Base-by-base conservation (phyloP, 2,888 invertebrate genomes). In the Anthophora plumipes region DNA sequence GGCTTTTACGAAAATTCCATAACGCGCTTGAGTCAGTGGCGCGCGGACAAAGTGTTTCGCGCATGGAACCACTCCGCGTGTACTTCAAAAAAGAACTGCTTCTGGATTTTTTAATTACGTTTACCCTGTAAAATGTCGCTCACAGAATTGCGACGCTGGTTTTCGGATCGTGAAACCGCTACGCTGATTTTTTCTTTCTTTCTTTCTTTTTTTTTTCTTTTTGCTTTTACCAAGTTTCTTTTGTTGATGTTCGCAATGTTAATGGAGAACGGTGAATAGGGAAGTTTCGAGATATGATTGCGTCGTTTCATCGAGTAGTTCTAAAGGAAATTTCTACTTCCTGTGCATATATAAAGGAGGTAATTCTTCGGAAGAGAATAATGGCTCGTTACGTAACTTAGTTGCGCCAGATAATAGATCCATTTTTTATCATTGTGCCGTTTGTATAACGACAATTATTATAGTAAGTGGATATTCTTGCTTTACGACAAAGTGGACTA, bases 61-160 rank as follows among this genome's bases (percentile, higher is more conserved):
- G 77, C 61, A 50, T 57, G 75, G 22, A 46, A 66, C 50, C 68
- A 25, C 48, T 55, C 61, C 8, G 55, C 25, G 52, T 48, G 43
- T 48, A 57, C 67, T 74, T 60, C 46, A 68, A 77, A 75, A 48
- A n/a, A 67, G 50, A 57, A 75, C 55, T 68, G 68, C 41, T 46
- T 22, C 43, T 41, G 60, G 22, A 77, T 77, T 75, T 68, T 75
- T 75, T 68, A 68, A 77, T 77, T 77, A 75, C 78, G 41, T 48
- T 25, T 43, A 43, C 60, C 31, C 67, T n/a, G 20, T 17, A 12
- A 57, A 63, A 31, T 25, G 7, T 6, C 61, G 22, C 43, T 48
- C 48, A 22, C 5, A 37, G 12, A 50, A 50, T 68, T 76, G 17
- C 12, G 37, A 9, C 17, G 20, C n/a, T n/a, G 20, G 68, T 41